Evolutionary conservation across 1,140 invertebrate species (phyloP), one percentile per base, ranked within the genome.

Genomic region (Diprion similis): DNA sequence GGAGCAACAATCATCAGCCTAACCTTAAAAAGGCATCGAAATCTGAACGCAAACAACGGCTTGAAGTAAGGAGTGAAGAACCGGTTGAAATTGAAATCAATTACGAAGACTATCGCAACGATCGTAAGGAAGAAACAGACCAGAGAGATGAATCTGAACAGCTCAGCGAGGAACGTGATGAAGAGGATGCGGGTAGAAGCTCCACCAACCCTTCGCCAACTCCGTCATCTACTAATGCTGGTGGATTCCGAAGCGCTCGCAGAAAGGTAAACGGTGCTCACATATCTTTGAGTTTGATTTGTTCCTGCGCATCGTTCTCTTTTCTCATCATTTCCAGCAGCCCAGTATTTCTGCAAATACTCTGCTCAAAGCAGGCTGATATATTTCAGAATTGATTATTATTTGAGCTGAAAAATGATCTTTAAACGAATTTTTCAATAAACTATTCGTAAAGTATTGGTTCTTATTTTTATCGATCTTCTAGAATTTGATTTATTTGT

Each of bases 141-240:
- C 85, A 81, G 24, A 82, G 80, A 13, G 84, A 85, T 18, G 84
- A 85, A 0, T 68, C 76, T 15, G 80, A 77, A n/a, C 78, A 83
- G 9, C 76, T 82, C 4, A 87, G 85, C 46, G 86, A 87, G n/a
- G 87, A 88, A 68, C 80, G 82, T 7, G 85, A 87, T 2, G 82
- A 88, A 15, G 85, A 87, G 0, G 86, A 88, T 65, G 80, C 81
- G 24, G 87, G 83, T 7, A 81, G 85, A 69, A 87, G 83, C 70
- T 87, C 86, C 0, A 81, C 85, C 2, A 87, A 87, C 81, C 81
- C 84, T 8, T 88, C 86, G 1, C 86, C 86, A 8, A 88, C 85
- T 48, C 83, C 83, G 37, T 86, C 84, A 0, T 84, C 82, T 65
- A 80, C 77, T 37, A 85, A 84, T 68, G 78, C 80, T 59, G 79